Evolutionary conservation across 1,140 invertebrate genomes (phyloP).

Genomic region (Catajapyx aquilonaris): DNA sequence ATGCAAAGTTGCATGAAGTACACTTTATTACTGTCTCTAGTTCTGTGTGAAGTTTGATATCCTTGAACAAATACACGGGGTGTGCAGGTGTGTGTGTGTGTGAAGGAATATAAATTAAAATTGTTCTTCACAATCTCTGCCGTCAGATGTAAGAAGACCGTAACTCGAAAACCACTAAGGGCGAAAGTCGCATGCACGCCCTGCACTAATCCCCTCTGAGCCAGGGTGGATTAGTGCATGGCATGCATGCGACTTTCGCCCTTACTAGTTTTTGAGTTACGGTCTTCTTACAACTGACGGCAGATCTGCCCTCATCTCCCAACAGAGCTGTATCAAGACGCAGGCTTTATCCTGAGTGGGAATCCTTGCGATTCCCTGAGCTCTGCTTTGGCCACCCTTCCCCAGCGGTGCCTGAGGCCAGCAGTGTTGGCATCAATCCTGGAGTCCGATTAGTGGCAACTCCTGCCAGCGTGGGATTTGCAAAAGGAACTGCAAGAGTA

Average conservation of each 20-base stretch:
- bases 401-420: constrained; percentile 14
- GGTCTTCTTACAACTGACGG: neutral
- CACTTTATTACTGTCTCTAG: too few species aligned
- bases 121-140: too few species aligned
- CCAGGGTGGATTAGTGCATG: too few species aligned
- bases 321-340: constrained; percentile 38
- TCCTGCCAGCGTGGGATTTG: constrained; percentile 42
- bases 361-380: constrained; percentile 38
- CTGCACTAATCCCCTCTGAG: too few species aligned
- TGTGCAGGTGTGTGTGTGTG: neutral
- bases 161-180: too few species aligned
- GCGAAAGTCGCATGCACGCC: too few species aligned
- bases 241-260: too few species aligned
- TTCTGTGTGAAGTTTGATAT: too few species aligned
- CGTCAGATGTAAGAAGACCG: too few species aligned
- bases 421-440: neutral
- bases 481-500: constrained; percentile 44
- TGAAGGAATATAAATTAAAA: too few species aligned
- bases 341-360: constrained; percentile 30
- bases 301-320: neutral
- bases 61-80: neutral
- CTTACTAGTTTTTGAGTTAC: neutral
- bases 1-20: neutral
- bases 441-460: constrained; percentile 29
- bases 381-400: constrained; percentile 30